A percentile compares a stretch with the other conserved stretches of the same genome.
Conservation (phyloP, 2,113 vertebrate genomes). For the Oreochromis spilurus region DNA sequence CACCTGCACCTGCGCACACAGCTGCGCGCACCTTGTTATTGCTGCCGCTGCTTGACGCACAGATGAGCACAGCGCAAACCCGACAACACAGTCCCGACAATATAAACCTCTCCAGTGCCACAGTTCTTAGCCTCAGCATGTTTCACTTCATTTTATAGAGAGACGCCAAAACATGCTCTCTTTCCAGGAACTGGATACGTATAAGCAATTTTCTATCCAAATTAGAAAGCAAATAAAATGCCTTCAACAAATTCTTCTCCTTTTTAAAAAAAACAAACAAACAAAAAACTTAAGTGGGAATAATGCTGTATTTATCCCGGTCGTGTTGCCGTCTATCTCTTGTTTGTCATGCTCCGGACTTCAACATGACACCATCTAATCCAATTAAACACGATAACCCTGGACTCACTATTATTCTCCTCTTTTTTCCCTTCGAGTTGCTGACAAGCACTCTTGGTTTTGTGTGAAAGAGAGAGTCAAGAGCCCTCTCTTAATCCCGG, state of each 20-base stretch:
- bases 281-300: neutral
- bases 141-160: neutral
- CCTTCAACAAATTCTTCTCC: neutral
- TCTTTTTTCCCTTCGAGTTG: constrained; percentile 44
- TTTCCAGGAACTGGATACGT: neutral
- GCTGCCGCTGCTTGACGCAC: constrained; percentile 54
- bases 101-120: neutral
- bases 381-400: constrained; percentile 78
- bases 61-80: constrained; percentile 41
- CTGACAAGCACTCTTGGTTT: constrained; percentile 67
- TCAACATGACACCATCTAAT: constrained; percentile 71
- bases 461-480: constrained; percentile 69
- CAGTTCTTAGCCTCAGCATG: neutral
- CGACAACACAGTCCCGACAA: constrained; percentile 31
- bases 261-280: neutral
- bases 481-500: constrained; percentile 65
- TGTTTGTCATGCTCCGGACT: constrained; percentile 59
- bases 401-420: constrained; percentile 60
- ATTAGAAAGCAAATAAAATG: neutral
- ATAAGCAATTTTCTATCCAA: neutral
- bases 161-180: neutral
- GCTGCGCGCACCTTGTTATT: constrained; percentile 62
- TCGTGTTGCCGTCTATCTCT: constrained; percentile 31
- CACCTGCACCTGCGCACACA: constrained; percentile 48
- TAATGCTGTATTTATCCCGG: neutral